Percentiles rank a stretch among this genome's conserved stretches.
These are phyloP conservation scores for Polyommatus icarus DNA, from an alignment of 2,888 invertebrate genomes.

Conservation along the genomic window DNA sequence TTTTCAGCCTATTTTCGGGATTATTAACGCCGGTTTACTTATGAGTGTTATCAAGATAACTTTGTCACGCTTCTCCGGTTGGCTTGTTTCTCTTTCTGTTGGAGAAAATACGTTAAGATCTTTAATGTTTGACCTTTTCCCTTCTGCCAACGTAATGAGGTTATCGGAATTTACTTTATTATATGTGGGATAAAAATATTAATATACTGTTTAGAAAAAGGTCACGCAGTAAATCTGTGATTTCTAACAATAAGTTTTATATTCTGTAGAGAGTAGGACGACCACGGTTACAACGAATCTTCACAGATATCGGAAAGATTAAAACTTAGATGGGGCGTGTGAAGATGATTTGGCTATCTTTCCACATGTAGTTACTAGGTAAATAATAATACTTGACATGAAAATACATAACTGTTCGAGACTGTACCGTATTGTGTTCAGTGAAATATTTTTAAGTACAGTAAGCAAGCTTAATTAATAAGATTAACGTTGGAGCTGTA, in stretches of 20 bases:
- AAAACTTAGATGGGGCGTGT: not conserved
- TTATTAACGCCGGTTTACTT: slow-evolving; percentile 11
- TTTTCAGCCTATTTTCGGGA: slow-evolving; percentile 19
- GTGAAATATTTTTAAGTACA: slow-evolving; percentile 25
- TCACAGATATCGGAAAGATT: not conserved
- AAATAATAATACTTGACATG: not conserved
- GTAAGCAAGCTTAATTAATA: slow-evolving; percentile 12
- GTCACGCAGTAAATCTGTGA: slow-evolving; percentile 24
- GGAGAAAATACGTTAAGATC: slow-evolving; percentile 25
- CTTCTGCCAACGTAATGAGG: slow-evolving; percentile 26
- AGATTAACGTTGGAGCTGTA: slow-evolving; percentile 21
- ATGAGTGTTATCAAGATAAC: slow-evolving; percentile 28
- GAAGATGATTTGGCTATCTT: not conserved
- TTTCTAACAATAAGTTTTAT: not conserved
- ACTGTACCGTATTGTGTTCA: slow-evolving; percentile 11
- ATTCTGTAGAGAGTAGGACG: not conserved
- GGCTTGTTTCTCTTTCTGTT: slow-evolving; percentile 29
- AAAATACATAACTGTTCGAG: slow-evolving; percentile 8
- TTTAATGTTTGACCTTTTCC: slow-evolving; percentile 30
- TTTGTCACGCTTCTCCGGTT: slow-evolving; percentile 24
- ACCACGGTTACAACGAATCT: not conserved
- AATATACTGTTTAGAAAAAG: slow-evolving; percentile 19
- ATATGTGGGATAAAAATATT: slow-evolving; percentile 24
- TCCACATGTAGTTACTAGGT: not conserved
- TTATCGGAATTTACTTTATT: slow-evolving; percentile 27